Evolutionary conservation across 1,140 invertebrate genomes (phyloP).

Genomic region (Oryctes rhinoceros): DNA sequence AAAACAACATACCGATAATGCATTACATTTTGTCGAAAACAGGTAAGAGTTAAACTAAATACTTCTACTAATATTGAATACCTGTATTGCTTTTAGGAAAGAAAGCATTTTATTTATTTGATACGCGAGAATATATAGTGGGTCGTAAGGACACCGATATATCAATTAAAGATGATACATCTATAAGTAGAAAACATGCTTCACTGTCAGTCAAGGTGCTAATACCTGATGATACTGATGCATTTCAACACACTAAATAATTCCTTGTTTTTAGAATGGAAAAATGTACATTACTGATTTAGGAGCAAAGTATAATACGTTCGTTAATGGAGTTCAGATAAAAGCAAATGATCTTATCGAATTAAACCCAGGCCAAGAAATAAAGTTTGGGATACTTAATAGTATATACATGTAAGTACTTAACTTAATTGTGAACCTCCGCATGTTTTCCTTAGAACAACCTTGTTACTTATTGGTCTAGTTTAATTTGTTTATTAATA

Average conservation of each 20-base stretch:
- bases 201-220: constrained; percentile 46
- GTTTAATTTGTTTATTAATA: too few species aligned
- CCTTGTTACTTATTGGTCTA: too few species aligned
- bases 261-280: constrained; percentile 45
- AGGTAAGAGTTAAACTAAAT: background rate
- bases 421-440: constrained; percentile 43
- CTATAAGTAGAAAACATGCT: constrained; percentile 52
- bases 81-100: background rate
- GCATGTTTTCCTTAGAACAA: background rate
- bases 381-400: constrained; percentile 65
- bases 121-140: constrained; percentile 20
- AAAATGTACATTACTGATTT: constrained; percentile 61
- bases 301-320: constrained; percentile 67
- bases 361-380: constrained; percentile 61
- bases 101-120: constrained; percentile 26
- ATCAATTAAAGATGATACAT: constrained; percentile 47
- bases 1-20: background rate
- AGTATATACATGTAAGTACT: constrained; percentile 54
- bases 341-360: constrained; percentile 54
- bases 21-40: background rate
- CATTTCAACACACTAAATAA: background rate
- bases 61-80: background rate
- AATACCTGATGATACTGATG: background rate
- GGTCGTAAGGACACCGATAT: constrained; percentile 52
- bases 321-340: constrained; percentile 60